Evolutionary conservation across 2,113 vertebrate species (phyloP).

Genomic region (Rhinoderma darwinii): DNA sequence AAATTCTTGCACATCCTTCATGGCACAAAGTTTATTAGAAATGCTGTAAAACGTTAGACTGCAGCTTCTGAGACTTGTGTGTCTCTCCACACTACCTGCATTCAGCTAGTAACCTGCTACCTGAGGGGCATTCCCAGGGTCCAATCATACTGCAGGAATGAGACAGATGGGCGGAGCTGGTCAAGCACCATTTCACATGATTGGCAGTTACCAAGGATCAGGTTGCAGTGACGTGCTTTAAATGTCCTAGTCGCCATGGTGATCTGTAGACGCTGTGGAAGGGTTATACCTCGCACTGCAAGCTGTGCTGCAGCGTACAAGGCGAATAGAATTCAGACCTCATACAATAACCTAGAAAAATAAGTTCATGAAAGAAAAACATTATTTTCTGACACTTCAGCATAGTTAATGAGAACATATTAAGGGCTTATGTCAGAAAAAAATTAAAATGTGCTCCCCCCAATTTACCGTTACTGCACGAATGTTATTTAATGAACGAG

Average conservation of each 20-base stretch:
- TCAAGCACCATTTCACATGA: conserved; percentile 33
- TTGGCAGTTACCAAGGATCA: conserved; percentile 44
- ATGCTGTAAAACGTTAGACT: background rate
- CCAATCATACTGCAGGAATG: conserved; percentile 17
- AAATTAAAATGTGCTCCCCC: too few relatives aligned
- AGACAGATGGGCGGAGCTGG: background rate
- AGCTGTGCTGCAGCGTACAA: conserved; percentile 11
- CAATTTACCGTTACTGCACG: too few relatives aligned
- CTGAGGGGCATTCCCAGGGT: background rate
- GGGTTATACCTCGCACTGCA: background rate
- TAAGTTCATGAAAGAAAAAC: too few relatives aligned
- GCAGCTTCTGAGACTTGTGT: conserved; percentile 6
- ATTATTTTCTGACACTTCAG: too few relatives aligned
- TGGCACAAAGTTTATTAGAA: background rate
- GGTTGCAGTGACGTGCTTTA: conserved; percentile 34
- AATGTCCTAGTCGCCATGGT: conserved; percentile 40
- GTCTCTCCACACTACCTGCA: conserved; percentile 41
- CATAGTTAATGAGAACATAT: too few relatives aligned
- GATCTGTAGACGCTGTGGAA: conserved; percentile 43
- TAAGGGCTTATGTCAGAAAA: too few relatives aligned
- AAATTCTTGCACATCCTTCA: conserved; percentile 21
- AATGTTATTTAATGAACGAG: too few relatives aligned
- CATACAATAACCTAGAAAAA: background rate
- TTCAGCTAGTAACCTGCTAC: conserved; percentile 30
- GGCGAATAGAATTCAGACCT: background rate